phyloP scores from a whole-genome alignment of 2,888 invertebrate species.

The Microctonus hyperodae region DNA sequence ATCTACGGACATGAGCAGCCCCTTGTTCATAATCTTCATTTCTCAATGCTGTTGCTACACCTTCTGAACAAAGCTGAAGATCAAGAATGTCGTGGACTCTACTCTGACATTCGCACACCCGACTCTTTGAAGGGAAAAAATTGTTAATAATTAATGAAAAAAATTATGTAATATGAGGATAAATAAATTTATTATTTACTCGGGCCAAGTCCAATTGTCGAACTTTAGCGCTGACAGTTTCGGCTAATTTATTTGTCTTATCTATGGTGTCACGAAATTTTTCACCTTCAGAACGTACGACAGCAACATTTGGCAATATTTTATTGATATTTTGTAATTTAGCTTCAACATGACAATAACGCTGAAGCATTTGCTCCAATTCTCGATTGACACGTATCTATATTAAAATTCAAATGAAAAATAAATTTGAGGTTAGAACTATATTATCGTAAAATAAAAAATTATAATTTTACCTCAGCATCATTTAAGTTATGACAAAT shows the following conservation, averaged over 20 bases:
- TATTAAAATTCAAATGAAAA: neutral
- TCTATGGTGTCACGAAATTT: slow-evolving; percentile 85
- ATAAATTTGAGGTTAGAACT: slow-evolving; percentile 17
- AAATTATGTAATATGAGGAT: neutral
- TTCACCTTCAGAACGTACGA: slow-evolving; percentile 79
- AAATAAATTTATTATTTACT: slow-evolving; percentile 68
- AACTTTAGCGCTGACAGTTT: slow-evolving; percentile 95
- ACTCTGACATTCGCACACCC: slow-evolving; percentile 93
- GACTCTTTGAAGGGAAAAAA: slow-evolving; percentile 68
- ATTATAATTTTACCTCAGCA: slow-evolving; percentile 49
- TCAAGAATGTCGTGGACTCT: slow-evolving; percentile 95
- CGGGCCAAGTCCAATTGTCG: slow-evolving; percentile 91
- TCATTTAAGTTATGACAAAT: slow-evolving; percentile 53
- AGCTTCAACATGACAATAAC: slow-evolving; percentile 79
- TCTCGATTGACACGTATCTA: slow-evolving; percentile 74
- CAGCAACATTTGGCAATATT: slow-evolving; percentile 80
- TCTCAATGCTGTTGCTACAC: slow-evolving; percentile 92
- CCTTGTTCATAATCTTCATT: slow-evolving; percentile 98
- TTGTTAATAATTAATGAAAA: neutral
- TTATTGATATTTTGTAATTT: slow-evolving; percentile 83
- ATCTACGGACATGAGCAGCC: slow-evolving; percentile 93
- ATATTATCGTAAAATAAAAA: slow-evolving; percentile 9
- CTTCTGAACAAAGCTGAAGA: slow-evolving; percentile 93
- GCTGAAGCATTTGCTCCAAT: slow-evolving; percentile 74
- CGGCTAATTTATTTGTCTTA: slow-evolving; percentile 86